Base-by-base conservation (phyloP, 2,888 invertebrate genomes). In the Cheilosia urbana region DNA sequence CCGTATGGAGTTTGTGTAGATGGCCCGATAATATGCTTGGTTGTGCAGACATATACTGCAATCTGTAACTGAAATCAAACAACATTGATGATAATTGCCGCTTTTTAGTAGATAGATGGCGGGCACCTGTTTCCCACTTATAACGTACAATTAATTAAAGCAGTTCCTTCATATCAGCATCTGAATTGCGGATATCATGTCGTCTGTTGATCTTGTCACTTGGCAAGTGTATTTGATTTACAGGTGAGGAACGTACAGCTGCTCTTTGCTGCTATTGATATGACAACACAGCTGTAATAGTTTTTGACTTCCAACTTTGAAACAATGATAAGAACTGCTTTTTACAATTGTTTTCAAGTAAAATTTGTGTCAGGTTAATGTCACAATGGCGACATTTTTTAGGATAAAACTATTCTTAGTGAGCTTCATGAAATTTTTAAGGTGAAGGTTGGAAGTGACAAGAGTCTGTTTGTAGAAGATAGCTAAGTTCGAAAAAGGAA, bases 21-120 rank as follows among this genome's bases (percentile, higher is more conserved):
- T 42, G 40, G 19, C 34, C 42, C 45, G 60, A 77, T 57, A 55
- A 17, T 19, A 27, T 65, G 63, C 42, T 51, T 40, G 4, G 7
- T 66, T 68, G 45, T 68, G 53, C 24, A 21, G 11, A 4, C 34
- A n/a, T 69, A n/a, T 69, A 78, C 63, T 57, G 62, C 69, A 63
- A 78, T 75, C 75, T 47, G 13, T 11, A 2, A 65, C 24, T 13
- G 53, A 69, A 47, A 78, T 63, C 34, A 57, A 57, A 78, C 47
- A 5, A 34, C 68, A 53, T 47, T 57, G 42, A 27, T 17, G 37
- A 55, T 53, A 71, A 55, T 63, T 62, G 51, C 15, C 4, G n/a
- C 13, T 40, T 21, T 45, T 30, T 53, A 30, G 27, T 19, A 51
- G 17, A 51, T 21, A 11, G 24, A 7, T 47, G 55, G 21, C 9